Evolutionary conservation across 1,140 invertebrate species (phyloP), one percentile per base, ranked within the genome.

Genomic region (Adoxophyes honmai): DNA sequence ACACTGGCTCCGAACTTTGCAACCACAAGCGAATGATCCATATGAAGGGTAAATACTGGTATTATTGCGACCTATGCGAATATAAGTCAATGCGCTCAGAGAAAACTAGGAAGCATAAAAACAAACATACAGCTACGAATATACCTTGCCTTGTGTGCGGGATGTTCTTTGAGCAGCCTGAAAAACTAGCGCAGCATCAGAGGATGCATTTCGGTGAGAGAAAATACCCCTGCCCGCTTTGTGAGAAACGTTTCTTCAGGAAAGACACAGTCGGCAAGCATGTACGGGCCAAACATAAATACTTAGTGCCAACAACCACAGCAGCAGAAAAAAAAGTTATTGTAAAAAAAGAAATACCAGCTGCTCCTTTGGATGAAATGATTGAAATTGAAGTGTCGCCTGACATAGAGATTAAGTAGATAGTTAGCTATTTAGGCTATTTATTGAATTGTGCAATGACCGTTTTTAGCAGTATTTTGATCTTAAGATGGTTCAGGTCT

Each of bases 11-110:
- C 0, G 82, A 83, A 52, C 55, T 87, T 0, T 71, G 66, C 16
- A 87, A 84, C 18, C 84, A 87, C 33, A 80, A 62, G 52, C 61
- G 68, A n/a, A 64, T 21, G 28, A 62, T 65, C 2, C 84, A 87
- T 55, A 58, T 60, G n/a, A 78, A 71, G 48, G 59, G 36, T 4
- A 64, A 64, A 16, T 51, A 55, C 9, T 10, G 60, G 10, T 74
- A 63, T 36, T 69, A 73, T 62, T 87, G 84, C 64, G 56, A 76
- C 21, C 28, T 73, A 14, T 87, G 84, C 52, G 70, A 75, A 10
- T 87, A 74, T 53, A 73, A 60, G 44, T 42, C 62, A 1, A 36
- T 52, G 3, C 72, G 62, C 51, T 42, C 48, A 5, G 55, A 62
- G 0, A 57, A 28, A 15, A 37, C 81, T 1, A 75, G 67, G 14